Evolutionary conservation across 2,797 vertebrate species (phyloP), one percentile per base, ranked within the genome.

Genomic region (Myotis findleyi): DNA sequence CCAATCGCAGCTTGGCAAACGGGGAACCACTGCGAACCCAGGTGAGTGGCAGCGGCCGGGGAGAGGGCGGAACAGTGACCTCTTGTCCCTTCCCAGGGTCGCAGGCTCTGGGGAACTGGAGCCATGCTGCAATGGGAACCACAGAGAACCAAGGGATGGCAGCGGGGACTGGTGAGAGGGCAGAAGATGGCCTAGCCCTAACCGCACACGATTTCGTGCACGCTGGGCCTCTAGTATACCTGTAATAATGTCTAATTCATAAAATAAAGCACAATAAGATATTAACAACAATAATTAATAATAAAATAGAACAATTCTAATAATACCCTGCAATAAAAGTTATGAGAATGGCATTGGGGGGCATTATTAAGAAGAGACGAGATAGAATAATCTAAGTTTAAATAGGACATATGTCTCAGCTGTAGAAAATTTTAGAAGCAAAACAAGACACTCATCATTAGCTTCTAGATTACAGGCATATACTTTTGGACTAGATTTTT

Each of bases 401-500:
- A 64, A 87, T 96, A 71, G 91, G 13, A 73, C 88, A 71, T n/a
- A 2, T 30, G 7, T 44, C 2, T 64, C 41, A 85, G 27, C 21
- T 62, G 1, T 53, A 62, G 92, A 41, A 87, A 83, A 91, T 76
- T 69, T 87, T 25, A 87, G 66, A 93, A 82, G n/a, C 7, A 91
- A 87, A 92, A 69, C 20, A 41, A 84, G 80, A 53, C 1, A 57
- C 13, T 77, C 27, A 82, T 92, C 51, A 18, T 53, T 33, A 84
- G 30, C 59, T 94, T 75, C 62, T 87, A 94, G 62, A 85, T 93
- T 87, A 90, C 4, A 49, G 62, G 82, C 30, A 68, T 76, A 87
- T 84, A 89, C 86, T 86, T 95, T 44, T 68, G 75, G 5, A 96
- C 82, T 72, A 87, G 3, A 64, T 90, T 97, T 97, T 95, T 95